phyloP scores from a whole-genome alignment of 2,888 invertebrate species.

The Agrilus mali region DNA sequence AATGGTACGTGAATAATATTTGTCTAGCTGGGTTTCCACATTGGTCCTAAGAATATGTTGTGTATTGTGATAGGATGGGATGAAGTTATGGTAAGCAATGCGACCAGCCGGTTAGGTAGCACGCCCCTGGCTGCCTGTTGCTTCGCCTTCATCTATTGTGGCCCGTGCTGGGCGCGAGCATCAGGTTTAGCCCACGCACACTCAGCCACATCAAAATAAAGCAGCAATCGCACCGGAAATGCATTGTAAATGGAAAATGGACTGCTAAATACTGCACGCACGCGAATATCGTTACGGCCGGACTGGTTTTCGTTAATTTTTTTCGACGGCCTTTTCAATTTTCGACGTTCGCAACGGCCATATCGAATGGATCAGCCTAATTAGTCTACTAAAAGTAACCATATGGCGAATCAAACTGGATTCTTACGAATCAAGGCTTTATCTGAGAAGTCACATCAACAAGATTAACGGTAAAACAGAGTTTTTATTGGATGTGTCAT shows the following conservation, averaged over 20 bases:
- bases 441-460: slow-evolving; percentile 13
- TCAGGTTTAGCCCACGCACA: slow-evolving; percentile 24
- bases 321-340: slow-evolving; percentile 3
- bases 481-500: slow-evolving; percentile 13
- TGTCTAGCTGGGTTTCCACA: no score
- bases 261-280: slow-evolving; percentile 8
- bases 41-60: no score
- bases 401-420: slow-evolving; percentile 13
- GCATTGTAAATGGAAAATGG: slow-evolving; percentile 15
- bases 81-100: no score
- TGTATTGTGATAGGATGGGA: no score
- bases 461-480: slow-evolving; percentile 13
- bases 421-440: slow-evolving; percentile 13
- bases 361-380: slow-evolving; percentile 7
- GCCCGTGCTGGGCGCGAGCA: slow-evolving; percentile 26
- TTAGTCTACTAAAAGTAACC: slow-evolving; percentile 11
- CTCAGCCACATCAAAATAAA: slow-evolving; percentile 21
- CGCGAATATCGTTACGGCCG: slow-evolving; percentile 10
- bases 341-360: slow-evolving; percentile 5
- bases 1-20: no score
- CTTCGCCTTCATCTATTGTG: slow-evolving; percentile 15
- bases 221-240: slow-evolving; percentile 25
- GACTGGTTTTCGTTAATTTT: slow-evolving; percentile 7
- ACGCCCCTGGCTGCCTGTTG: slow-evolving; percentile 14
- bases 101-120: slow-evolving; percentile 9